Base-by-base conservation (phyloP, 1,140 invertebrate genomes). In the Physella acuta region DNA sequence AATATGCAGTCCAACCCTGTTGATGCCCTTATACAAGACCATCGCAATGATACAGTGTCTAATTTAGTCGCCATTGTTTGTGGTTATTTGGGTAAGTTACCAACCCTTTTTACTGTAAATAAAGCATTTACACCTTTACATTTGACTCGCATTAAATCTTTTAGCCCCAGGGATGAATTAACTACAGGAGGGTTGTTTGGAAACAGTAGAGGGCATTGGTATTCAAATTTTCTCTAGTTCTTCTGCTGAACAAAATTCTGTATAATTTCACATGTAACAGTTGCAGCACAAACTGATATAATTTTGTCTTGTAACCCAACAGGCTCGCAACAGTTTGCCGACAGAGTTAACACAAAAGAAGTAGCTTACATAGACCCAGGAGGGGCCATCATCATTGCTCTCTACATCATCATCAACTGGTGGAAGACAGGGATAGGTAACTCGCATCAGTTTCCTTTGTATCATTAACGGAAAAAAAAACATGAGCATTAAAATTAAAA, bases 21-120 rank as follows among this genome's bases (percentile, higher is more conserved):
- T 2, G 71, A 78, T 39, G 83, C 85, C 8, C 58, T 86, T 34
- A 79, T 84, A 0, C 81, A 78, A 71, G 86, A 87, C 56, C 85
- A 87, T 67, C 73, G 86, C 2, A 87, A 87, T 75, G 86, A 87
- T 71, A 84, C 85, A 24, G 58, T 87, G 34, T 86, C 85, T 20
- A 87, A 87, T 70, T 69, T 76, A 17, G 76, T 84, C 0, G 86
- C 86, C 20, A 68, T 82, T 20, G 52, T 79, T 4, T 82, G 75
- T 74, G 80, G 82, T 24, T 81, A 79, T 70, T 53, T 82, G 61
- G 81, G 80, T 83, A 73, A 51, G 68, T 24, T n/a, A n/a, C n/a
- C n/a, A n/a, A n/a, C n/a, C n/a, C 14, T 28, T 20, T 3, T 66
- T 20, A 14, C n/a, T n/a, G n/a, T n/a, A n/a, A n/a, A n/a, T n/a